Conservation (phyloP, 2,888 invertebrate genomes). For the Lycophotia porphyrea region DNA sequence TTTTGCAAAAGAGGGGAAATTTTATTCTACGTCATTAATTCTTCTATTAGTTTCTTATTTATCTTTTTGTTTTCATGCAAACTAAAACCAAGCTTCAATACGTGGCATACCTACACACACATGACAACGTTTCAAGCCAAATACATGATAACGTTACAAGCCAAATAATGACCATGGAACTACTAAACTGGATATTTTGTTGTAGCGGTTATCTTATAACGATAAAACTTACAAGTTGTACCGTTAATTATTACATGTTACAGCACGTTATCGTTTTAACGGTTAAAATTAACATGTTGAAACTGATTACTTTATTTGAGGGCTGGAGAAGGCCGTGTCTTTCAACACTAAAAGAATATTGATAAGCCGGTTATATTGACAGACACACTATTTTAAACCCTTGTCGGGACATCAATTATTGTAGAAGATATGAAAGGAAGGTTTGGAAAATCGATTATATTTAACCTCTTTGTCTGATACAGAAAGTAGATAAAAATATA, state of each 20-base stretch:
- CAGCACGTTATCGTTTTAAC: slow-evolving; percentile 17
- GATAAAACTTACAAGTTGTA: not conserved
- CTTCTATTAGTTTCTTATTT: not conserved
- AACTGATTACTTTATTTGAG: slow-evolving; percentile 18
- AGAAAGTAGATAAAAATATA: not conserved
- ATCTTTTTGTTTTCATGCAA: not conserved
- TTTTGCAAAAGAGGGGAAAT: too few relatives aligned
- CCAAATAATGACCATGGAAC: not conserved
- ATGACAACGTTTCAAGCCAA: not conserved
- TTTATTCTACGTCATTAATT: not conserved
- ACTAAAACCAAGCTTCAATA: not conserved
- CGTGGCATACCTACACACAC: too few relatives aligned
- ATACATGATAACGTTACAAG: not conserved
- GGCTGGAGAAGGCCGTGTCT: not conserved
- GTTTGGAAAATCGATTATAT: not conserved
- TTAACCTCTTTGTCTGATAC: not conserved
- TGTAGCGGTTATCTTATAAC: slow-evolving; percentile 16
- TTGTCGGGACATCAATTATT: not conserved
- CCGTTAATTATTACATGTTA: slow-evolving; percentile 31
- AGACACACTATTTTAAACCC: not conserved
- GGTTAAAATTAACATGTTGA: slow-evolving; percentile 26
- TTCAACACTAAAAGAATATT: not conserved
- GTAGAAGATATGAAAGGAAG: not conserved
- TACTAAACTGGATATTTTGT: not conserved
- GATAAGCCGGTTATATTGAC: slow-evolving; percentile 19